Base-by-base conservation (phyloP, 2,888 invertebrate genomes). In the Heliothis peltigera region DNA sequence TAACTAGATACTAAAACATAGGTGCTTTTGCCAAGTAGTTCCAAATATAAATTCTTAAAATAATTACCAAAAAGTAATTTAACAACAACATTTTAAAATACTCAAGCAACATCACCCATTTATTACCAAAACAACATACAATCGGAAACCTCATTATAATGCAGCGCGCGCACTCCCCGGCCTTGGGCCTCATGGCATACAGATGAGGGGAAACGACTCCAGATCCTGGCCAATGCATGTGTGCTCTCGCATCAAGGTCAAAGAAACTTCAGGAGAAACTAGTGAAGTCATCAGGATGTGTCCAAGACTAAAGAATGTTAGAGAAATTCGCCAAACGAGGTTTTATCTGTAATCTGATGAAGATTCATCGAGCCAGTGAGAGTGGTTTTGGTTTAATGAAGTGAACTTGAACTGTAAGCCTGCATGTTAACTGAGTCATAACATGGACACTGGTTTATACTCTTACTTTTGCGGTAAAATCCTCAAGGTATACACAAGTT, bases 181-280 rank as follows among this genome's bases (percentile, higher is more conserved):
- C 81, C 82, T 82, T 81, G 81, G 76, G 60, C 69, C 58, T 39
- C 19, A 42, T 39, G 15, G 80, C 77, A 79, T 75, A 70, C 70
- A 64, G 82, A 42, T 64, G 32, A 76, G 65, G 76, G 77, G 82
- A 82, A 82, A 82, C 66, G 73, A 56, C 69, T 64, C 57, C 65
- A 74, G 70, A 53, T 79, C 74, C 79, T 79, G 64, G 52, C 53
- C 39, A 32, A 48, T 22, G 61, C 62, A 68, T 62, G 69, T 57
- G 52, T 32, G 64, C 75, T 73, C 60, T 48, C 51, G 39, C 61
- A 74, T 75, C 72, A 74, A 76, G 74, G 74, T 71, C 76, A 53
- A 54, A 73, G 72, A 73, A 73, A 73, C 19, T 53, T 49, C 65
- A 61, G 66, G 81, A 74, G 84, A 84, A 82, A 84, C 35, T 82